Evolutionary conservation across 2,113 vertebrate species (phyloP).

Genomic region (Pholis gunnellus): DNA sequence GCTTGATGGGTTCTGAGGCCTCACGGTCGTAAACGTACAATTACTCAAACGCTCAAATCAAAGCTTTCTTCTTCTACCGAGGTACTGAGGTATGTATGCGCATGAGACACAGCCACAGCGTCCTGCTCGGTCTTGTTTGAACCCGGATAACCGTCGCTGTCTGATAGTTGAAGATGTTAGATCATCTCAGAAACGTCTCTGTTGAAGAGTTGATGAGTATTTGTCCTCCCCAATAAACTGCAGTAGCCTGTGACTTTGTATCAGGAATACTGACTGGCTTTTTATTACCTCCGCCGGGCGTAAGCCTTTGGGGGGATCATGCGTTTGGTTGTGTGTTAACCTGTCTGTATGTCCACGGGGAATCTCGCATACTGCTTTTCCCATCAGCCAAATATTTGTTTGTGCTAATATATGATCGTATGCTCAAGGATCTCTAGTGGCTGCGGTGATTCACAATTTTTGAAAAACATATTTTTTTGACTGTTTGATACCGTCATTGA

Average conservation of each 20-base stretch:
- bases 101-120: background rate
- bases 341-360: background rate
- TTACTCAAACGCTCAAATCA: slow-evolving; percentile 32
- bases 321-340: background rate
- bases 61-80: background rate
- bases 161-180: background rate
- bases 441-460: background rate
- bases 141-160: background rate
- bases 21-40: slow-evolving; percentile 36
- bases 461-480: background rate
- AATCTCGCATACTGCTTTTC: background rate
- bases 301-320: background rate
- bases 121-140: slow-evolving; percentile 7
- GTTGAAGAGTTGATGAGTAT: background rate
- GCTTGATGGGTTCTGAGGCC: slow-evolving; percentile 42
- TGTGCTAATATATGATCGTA: background rate
- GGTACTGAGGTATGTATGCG: background rate
- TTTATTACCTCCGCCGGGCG: background rate
- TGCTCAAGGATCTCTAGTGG: background rate
- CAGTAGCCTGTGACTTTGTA: background rate
- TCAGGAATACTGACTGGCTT: background rate
- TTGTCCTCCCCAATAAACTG: background rate
- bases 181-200: background rate
- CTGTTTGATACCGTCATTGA: background rate
- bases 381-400: background rate